phyloP scores from a whole-genome alignment of 2,797 vertebrate genomes.

The Margarornis squamiger region DNA sequence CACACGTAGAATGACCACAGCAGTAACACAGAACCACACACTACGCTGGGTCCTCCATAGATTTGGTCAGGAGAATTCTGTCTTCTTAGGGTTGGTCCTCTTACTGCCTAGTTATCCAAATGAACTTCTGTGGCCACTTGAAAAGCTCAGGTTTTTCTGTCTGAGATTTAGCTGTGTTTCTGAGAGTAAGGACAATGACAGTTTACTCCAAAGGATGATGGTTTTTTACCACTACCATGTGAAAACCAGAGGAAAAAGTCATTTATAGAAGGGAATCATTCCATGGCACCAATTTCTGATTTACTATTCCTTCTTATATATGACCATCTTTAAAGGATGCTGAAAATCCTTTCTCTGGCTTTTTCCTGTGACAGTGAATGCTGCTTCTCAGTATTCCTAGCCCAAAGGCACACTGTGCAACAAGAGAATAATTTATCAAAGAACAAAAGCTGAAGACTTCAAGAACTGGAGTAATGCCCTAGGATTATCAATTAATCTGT shows the following conservation, averaged over 20 bases:
- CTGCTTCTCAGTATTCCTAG: background rate
- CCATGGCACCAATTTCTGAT: rapidly evolving
- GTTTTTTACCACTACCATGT: background rate
- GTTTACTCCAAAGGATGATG: background rate
- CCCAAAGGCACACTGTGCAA: background rate
- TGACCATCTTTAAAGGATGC: background rate
- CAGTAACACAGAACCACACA: background rate
- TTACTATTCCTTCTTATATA: background rate
- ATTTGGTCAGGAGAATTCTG: background rate
- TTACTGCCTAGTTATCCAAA: background rate
- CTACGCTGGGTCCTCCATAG: background rate
- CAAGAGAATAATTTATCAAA: background rate
- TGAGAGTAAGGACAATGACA: background rate
- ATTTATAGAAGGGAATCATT: background rate
- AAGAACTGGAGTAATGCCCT: background rate
- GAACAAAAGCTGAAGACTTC: background rate
- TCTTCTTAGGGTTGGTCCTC: background rate
- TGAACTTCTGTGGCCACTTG: background rate
- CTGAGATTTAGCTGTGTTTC: background rate
- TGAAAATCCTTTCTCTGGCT: background rate
- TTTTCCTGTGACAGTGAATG: background rate
- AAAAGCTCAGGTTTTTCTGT: background rate
- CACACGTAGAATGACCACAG: background rate
- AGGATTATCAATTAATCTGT: background rate
- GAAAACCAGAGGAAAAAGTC: background rate